These are phyloP conservation scores for Amyelois transitella DNA, from an alignment of 1,140 invertebrate species.

Conservation along the genomic window DNA sequence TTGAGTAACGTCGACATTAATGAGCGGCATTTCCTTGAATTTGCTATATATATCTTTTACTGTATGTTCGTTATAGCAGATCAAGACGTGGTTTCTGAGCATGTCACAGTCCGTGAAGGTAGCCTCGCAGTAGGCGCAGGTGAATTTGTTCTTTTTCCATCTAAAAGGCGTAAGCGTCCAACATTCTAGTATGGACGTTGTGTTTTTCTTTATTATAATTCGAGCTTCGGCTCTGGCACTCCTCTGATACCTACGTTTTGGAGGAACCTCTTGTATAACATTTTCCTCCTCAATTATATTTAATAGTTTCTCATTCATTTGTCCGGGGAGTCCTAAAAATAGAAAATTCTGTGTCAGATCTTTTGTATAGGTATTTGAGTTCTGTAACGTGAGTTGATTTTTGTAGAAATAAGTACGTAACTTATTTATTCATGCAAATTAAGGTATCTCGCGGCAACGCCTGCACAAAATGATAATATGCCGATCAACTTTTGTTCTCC, in stretches of 20 bases:
- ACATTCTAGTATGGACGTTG: slow-evolving; percentile 44
- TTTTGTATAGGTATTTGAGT: slow-evolving; percentile 6
- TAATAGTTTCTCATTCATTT: slow-evolving; percentile 30
- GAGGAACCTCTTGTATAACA: slow-evolving; percentile 9
- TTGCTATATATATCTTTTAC: slow-evolving; percentile 59
- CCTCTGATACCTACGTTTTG: slow-evolving; percentile 40
- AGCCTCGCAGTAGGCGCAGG: slow-evolving; percentile 57
- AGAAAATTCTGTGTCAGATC: slow-evolving; percentile 50
- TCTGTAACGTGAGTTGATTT: too few species aligned
- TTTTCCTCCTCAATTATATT: slow-evolving; percentile 19
- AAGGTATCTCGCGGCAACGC: too few species aligned
- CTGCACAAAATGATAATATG: too few species aligned
- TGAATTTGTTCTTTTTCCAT: slow-evolving; percentile 59
- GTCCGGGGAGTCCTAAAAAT: slow-evolving; percentile 54
- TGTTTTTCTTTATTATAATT: slow-evolving; percentile 52
- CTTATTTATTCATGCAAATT: too few species aligned
- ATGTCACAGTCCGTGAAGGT: slow-evolving; percentile 43
- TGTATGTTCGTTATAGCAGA: slow-evolving; percentile 34
- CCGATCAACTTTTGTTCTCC: too few species aligned
- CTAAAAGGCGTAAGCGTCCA: slow-evolving; percentile 53
- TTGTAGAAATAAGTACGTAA: too few species aligned
- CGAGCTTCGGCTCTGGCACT: slow-evolving; percentile 51
- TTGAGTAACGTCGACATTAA: slow-evolving; percentile 53
- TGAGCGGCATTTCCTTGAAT: slow-evolving; percentile 59
- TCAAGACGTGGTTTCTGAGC: slow-evolving; percentile 40